A percentile compares a stretch with the other conserved stretches of the same genome.
These are phyloP conservation scores for Gambusia holbrooki DNA, from an alignment of 2,113 vertebrate species.

Conservation along the genomic window DNA sequence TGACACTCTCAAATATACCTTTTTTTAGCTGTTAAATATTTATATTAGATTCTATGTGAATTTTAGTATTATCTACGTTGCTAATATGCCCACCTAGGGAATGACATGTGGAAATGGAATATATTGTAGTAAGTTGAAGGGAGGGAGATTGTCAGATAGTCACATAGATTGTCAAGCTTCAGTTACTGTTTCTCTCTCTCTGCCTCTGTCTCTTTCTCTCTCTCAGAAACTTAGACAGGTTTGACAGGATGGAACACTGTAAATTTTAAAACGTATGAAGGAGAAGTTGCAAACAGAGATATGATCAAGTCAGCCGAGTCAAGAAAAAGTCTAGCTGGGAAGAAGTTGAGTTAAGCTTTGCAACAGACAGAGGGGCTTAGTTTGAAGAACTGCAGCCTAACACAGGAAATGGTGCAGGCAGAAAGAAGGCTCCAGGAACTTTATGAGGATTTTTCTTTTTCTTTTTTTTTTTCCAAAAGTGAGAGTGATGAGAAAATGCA, in stretches of 20 bases:
- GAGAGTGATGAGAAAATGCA: slow-evolving; percentile 44
- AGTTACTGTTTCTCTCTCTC: background rate
- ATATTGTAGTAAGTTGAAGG: background rate
- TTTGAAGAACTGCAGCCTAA: slow-evolving; percentile 37
- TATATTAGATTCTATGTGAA: background rate
- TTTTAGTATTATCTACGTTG: background rate
- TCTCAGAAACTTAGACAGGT: background rate
- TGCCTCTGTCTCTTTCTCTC: background rate
- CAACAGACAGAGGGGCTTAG: slow-evolving; percentile 39
- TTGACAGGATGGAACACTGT: background rate
- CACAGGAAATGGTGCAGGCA: slow-evolving; percentile 38
- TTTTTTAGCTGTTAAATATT: background rate
- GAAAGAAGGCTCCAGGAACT: slow-evolving; percentile 26
- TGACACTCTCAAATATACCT: background rate
- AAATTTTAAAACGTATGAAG: slow-evolving; percentile 1
- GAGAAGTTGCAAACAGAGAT: slow-evolving; percentile 22
- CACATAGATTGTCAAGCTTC: background rate
- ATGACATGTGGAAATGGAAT: background rate
- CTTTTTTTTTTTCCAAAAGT: slow-evolving; percentile 15
- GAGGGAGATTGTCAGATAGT: background rate
- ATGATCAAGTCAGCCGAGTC: slow-evolving; percentile 11
- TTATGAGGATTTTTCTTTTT: slow-evolving; percentile 37
- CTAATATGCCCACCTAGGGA: background rate
- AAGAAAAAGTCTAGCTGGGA: slow-evolving; percentile 17
- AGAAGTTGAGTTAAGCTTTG: slow-evolving; percentile 39